Percentiles rank a stretch among this genome's conserved stretches.
phyloP scores from a whole-genome alignment of 2,797 vertebrate species.

The Amniataba percoides region DNA sequence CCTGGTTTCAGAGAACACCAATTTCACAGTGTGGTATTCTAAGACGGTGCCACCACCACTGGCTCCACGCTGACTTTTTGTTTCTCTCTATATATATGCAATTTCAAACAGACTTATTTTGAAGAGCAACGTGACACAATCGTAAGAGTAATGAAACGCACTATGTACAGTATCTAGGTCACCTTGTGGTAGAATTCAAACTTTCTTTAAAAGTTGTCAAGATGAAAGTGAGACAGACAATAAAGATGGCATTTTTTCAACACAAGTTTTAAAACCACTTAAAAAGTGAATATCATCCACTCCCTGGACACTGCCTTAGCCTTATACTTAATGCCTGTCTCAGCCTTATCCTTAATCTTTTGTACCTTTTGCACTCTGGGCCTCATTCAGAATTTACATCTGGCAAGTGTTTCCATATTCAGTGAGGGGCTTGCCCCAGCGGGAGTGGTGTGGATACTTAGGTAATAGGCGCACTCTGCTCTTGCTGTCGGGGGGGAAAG shows the following conservation, averaged over 20 bases:
- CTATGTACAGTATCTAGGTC: slow-evolving; percentile 39
- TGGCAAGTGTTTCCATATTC: slow-evolving; percentile 72
- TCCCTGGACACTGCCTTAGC: slow-evolving; percentile 11
- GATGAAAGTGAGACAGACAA: slow-evolving; percentile 41
- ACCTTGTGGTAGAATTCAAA: slow-evolving; percentile 48
- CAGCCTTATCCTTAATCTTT: slow-evolving; percentile 29
- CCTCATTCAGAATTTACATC: slow-evolving; percentile 69
- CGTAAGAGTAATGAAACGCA: slow-evolving; percentile 32
- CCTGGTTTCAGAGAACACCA: slow-evolving; percentile 17
- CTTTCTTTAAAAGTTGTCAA: slow-evolving; percentile 47
- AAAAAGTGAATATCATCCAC: slow-evolving; percentile 29
- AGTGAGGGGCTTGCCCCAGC: slow-evolving; percentile 53
- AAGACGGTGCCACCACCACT: neutral
- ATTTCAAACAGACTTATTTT: slow-evolving; percentile 34
- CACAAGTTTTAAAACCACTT: slow-evolving; percentile 20
- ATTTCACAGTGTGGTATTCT: slow-evolving; percentile 9
- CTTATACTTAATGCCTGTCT: neutral
- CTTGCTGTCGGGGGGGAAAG: slow-evolving; percentile 57
- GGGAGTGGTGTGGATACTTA: slow-evolving; percentile 50
- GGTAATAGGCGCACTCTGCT: slow-evolving; percentile 59
- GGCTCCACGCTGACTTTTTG: neutral
- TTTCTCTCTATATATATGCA: neutral
- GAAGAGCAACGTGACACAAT: slow-evolving; percentile 29
- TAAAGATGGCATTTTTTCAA: slow-evolving; percentile 25
- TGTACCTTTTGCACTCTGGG: slow-evolving; percentile 53